phyloP scores from a whole-genome alignment of 2,888 invertebrate genomes.

The Dysmachus trigonus region DNA sequence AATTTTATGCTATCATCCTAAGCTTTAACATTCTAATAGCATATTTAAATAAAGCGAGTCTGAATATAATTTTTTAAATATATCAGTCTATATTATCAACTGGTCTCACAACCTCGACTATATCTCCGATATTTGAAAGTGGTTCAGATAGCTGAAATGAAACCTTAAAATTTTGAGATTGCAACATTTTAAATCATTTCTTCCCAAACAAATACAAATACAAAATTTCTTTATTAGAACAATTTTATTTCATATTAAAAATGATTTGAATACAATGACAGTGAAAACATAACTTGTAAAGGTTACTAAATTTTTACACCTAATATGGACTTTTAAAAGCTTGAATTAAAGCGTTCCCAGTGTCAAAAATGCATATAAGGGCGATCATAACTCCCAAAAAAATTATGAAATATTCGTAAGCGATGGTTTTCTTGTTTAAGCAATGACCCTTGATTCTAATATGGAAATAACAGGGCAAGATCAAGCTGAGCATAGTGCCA shows the following conservation, averaged over 20 bases:
- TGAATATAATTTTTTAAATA: no score
- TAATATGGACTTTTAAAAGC: conserved; percentile 93
- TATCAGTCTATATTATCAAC: no score
- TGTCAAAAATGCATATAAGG: conserved; percentile 92
- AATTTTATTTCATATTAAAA: conserved; percentile 39
- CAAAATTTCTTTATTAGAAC: neutral
- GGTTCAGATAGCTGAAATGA: no score
- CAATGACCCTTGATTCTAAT: conserved; percentile 89
- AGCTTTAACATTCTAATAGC: no score
- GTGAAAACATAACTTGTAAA: neutral
- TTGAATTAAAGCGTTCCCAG: conserved; percentile 87
- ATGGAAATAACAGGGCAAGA: conserved; percentile 99
- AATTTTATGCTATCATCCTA: no score
- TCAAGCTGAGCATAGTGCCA: conserved; percentile 98
- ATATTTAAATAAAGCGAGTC: no score
- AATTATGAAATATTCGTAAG: conserved; percentile 93
- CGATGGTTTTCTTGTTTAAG: conserved; percentile 80
- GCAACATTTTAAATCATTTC: no score
- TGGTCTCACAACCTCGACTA: no score
- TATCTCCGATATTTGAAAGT: no score
- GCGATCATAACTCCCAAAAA: conserved; percentile 90
- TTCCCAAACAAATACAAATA: neutral
- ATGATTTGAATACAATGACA: conserved; percentile 36
- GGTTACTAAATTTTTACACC: conserved; percentile 39
- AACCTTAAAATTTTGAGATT: no score